A percentile compares a stretch with the other conserved stretches of the same genome.
Conservation (phyloP, 2,888 invertebrate species). For the Plebejus argus region DNA sequence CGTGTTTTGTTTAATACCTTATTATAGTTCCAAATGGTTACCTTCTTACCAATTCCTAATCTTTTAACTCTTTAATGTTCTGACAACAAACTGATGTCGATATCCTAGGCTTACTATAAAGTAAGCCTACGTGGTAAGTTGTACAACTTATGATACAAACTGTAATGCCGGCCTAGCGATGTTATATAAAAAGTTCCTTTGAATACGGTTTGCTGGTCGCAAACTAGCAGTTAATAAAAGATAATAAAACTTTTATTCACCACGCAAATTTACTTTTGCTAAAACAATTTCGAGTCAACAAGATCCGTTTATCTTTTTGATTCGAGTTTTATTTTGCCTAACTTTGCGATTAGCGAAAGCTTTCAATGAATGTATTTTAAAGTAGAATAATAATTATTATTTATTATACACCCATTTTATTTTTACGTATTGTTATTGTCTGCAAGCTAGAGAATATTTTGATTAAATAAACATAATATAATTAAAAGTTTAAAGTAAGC, state of each 20-base stretch:
- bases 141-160: not conserved
- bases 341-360: not conserved
- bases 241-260: not conserved
- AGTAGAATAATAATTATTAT: not conserved
- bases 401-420: not conserved
- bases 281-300: not conserved
- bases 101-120: not conserved
- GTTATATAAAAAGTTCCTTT: not conserved
- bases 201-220: not conserved
- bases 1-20: not conserved
- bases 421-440: not conserved
- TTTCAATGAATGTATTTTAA: not conserved
- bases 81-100: no score
- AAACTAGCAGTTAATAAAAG: not conserved
- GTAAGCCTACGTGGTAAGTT: no score
- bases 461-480: no score
- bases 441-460: no score
- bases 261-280: constrained; percentile 24
- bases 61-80: no score
- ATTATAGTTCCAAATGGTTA: no score
- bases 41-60: no score
- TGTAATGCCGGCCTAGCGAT: not conserved
- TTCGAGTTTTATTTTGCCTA: not conserved
- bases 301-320: not conserved
- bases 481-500: no score